phyloP scores from a whole-genome alignment of 2,888 invertebrate genomes.

The Epinotia bilunana region DNA sequence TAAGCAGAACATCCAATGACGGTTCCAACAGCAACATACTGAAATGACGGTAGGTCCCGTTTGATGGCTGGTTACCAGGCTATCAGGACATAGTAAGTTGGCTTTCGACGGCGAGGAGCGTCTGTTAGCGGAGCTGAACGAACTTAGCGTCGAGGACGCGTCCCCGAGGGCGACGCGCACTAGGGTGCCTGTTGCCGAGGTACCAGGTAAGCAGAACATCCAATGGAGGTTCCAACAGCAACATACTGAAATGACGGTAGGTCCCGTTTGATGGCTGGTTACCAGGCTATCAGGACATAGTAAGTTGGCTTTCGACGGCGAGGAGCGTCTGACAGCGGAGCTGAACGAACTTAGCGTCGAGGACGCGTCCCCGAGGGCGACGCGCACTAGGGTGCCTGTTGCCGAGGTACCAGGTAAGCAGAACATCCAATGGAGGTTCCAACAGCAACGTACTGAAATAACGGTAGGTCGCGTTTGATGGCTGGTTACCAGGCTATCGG shows the following conservation, averaged over 20 bases:
- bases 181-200: constrained; percentile 46
- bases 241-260: no score
- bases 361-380: no score
- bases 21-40: no score
- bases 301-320: constrained; percentile 77
- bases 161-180: constrained; percentile 23
- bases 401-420: constrained; percentile 44
- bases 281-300: background rate
- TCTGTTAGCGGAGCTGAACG: constrained; percentile 71
- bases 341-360: no score
- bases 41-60: no score
- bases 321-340: constrained; percentile 71
- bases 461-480: no score
- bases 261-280: no score
- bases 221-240: background rate
- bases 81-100: constrained; percentile 56
- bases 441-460: no score
- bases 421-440: background rate
- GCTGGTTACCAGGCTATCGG: background rate
- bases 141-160: no score
- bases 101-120: constrained; percentile 76
- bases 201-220: background rate
- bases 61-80: no score
- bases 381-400: constrained; percentile 25
- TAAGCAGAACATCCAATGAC: background rate